Conservation (phyloP, 2,113 vertebrate species). For the Gallinago undulata region DNA sequence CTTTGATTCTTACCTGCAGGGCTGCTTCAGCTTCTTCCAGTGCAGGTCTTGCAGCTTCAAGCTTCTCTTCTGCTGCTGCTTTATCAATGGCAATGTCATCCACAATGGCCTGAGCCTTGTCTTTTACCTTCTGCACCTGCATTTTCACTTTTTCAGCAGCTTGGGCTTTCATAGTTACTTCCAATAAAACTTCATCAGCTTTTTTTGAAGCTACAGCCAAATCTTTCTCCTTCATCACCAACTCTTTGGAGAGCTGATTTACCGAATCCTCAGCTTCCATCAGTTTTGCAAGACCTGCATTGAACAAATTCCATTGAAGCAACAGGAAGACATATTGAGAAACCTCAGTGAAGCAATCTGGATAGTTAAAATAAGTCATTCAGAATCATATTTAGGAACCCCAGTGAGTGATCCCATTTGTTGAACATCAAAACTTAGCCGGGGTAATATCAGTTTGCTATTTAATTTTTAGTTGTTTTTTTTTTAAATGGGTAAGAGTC, state of each 20-base stretch:
- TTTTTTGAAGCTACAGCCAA: slow-evolving; percentile 78
- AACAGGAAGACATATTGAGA: background rate
- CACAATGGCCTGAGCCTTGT: slow-evolving; percentile 85
- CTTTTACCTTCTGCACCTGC: slow-evolving; percentile 86
- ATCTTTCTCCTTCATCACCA: slow-evolving; percentile 80
- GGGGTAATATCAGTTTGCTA: background rate
- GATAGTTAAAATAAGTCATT: background rate
- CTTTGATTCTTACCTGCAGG: slow-evolving; percentile 67
- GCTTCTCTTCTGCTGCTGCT: slow-evolving; percentile 77
- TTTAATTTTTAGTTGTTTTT: background rate
- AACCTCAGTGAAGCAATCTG: background rate
- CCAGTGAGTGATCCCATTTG: background rate
- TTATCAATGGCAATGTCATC: slow-evolving; percentile 83
- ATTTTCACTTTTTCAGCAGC: slow-evolving; percentile 82
- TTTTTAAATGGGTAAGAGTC: background rate
- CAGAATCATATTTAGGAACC: background rate
- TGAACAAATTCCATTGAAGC: background rate
- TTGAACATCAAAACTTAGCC: background rate
- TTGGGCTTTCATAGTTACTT: slow-evolving; percentile 82
- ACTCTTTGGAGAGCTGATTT: slow-evolving; percentile 77
- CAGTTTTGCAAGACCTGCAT: slow-evolving; percentile 79
- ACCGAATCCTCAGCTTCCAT: slow-evolving; percentile 85
- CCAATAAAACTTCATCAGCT: slow-evolving; percentile 79
- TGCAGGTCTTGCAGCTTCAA: slow-evolving; percentile 83
- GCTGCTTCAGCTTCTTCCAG: slow-evolving; percentile 79